phyloP scores from a whole-genome alignment of 1,140 invertebrate genomes.

The Polypedilum vanderplanki region DNA sequence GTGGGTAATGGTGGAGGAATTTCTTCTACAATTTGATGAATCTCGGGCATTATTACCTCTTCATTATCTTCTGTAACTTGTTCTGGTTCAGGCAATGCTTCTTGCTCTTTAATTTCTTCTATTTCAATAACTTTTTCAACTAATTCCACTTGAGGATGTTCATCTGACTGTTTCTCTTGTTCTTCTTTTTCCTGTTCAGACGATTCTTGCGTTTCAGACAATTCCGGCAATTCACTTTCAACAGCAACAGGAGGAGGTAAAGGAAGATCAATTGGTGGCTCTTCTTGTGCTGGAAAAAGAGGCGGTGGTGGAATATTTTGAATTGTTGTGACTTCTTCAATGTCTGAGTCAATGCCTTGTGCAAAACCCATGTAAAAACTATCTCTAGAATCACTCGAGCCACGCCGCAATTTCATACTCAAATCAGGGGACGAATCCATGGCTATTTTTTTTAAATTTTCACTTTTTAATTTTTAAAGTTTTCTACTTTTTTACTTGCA shows the following conservation, averaged over 20 bases:
- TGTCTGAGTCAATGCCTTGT: constrained; percentile 78
- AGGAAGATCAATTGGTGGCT: constrained; percentile 6
- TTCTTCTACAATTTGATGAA: too few relatives aligned
- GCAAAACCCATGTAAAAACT: constrained; percentile 85
- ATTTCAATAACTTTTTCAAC: not conserved
- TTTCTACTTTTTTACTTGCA: not conserved
- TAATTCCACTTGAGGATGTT: not conserved
- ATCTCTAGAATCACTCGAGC: constrained; percentile 75
- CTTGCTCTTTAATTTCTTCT: not conserved
- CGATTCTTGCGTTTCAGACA: not conserved
- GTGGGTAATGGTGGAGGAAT: not conserved
- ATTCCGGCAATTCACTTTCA: not conserved
- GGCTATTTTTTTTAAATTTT: not conserved
- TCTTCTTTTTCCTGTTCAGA: not conserved
- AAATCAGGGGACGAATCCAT: constrained; percentile 74
- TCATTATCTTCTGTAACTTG: too few relatives aligned
- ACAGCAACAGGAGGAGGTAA: not conserved
- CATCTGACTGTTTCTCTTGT: not conserved
- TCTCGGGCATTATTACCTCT: not conserved
- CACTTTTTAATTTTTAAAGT: not conserved
- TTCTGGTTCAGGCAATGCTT: not conserved
- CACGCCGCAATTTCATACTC: constrained; percentile 70
- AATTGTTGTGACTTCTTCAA: constrained; percentile 67
- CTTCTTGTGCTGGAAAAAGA: constrained; percentile 30
- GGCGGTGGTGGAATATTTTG: constrained; percentile 36